Percentiles rank a stretch among this genome's conserved stretches.
Evolutionary conservation across 2,888 invertebrate genomes (phyloP).

Genomic region (Cerastoderma edule): DNA sequence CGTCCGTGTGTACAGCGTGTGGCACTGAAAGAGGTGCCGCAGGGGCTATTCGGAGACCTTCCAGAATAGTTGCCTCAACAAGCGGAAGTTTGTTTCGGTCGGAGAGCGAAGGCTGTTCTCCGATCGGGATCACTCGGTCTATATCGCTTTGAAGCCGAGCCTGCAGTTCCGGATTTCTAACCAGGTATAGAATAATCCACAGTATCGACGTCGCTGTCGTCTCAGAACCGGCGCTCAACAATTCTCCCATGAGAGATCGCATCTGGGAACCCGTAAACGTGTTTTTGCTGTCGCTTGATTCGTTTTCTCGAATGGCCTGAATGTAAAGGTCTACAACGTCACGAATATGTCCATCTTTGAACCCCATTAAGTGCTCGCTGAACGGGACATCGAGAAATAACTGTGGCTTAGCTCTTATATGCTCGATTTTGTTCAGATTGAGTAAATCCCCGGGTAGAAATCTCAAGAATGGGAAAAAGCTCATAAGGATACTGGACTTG

Average conservation of each 20-base stretch:
- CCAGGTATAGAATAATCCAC: slow-evolving; percentile 57
- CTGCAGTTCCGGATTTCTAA: slow-evolving; percentile 56
- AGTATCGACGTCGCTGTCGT: slow-evolving; percentile 54
- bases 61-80: slow-evolving; percentile 51
- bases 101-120: slow-evolving; percentile 22
- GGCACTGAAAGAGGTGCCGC: slow-evolving; percentile 52
- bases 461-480: slow-evolving; percentile 41
- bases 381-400: slow-evolving; percentile 38
- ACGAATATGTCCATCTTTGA: slow-evolving; percentile 27
- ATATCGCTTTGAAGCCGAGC: slow-evolving; percentile 45
- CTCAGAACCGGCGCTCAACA: slow-evolving; percentile 59
- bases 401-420: slow-evolving; percentile 42
- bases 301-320: slow-evolving; percentile 28
- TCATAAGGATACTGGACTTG: slow-evolving; percentile 42
- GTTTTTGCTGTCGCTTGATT: slow-evolving; percentile 21
- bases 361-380: slow-evolving; percentile 25
- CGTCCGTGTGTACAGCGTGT: slow-evolving; percentile 46
- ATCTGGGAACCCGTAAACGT: slow-evolving; percentile 39
- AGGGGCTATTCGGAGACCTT: slow-evolving; percentile 44
- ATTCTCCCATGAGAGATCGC: slow-evolving; percentile 52
- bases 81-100: slow-evolving; percentile 43
- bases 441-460: slow-evolving; percentile 44
- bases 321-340: slow-evolving; percentile 48
- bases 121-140: slow-evolving; percentile 38
- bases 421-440: slow-evolving; percentile 40